Base-by-base conservation (phyloP, 2,113 vertebrate species). In the Trematomus loennbergii region DNA sequence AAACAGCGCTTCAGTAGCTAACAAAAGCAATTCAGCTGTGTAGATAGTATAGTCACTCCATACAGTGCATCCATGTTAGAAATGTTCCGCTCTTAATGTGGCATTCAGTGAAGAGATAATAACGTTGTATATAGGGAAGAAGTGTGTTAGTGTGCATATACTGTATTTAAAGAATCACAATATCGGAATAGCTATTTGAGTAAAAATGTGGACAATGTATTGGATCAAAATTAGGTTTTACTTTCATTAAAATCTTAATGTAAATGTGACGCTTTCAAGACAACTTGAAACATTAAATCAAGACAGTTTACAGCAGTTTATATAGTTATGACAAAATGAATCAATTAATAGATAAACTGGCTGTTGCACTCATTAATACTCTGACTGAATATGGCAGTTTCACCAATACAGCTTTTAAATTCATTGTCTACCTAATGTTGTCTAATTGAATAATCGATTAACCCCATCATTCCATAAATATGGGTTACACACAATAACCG, bases 281-380 rank as follows among this genome's bases (percentile, higher is more conserved):
- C 7, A 40, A 5, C 58, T 64, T 20, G 46, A 36, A 1, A 48
- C 22, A 22, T 40, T 22, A 48, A 59, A 49, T 74, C 49, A 13
- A 33, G 3, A 43, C 22, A 45, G 50, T 67, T 67, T 11, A 52
- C 17, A 54, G 52, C 52, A 72, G 25, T 12, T 36, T n/a, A 1
- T 22, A 16, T 40, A 52, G 67, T 52, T 69, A 64, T 63, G 36
- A 49, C 2, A 55, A 46, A 64, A 45, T 33, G 11, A n/a, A 75
- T 75, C 62, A 67, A 67, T 85, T 25, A 78, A 74, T 64, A 58
- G 73, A 77, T 85, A 55, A 16, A 12, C 40, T 61, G 16, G n/a
- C 4, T 57, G 20, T 49, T 40, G 22, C 52, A 18, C 43, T 69
- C 76, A 20, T 2, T 52, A 22, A 73, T 33, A 53, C 20, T 53